These are phyloP conservation scores for Drosophila busckii DNA, from an alignment of 1,140 invertebrate species.

Conservation along the genomic window DNA sequence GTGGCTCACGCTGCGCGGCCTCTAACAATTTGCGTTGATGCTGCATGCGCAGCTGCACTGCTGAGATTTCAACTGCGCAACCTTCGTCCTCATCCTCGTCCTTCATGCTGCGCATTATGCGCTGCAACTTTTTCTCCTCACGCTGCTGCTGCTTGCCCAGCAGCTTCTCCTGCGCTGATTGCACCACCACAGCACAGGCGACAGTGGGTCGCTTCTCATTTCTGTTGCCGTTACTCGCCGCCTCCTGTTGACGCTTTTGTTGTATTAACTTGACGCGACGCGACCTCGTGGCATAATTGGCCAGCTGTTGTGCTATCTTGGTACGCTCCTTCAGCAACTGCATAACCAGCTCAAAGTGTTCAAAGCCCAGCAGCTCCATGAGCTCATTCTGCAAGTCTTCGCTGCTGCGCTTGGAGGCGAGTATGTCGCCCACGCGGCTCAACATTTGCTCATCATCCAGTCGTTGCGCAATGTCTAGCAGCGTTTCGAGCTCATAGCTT, in stretches of 20 bases:
- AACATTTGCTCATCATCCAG: conserved; percentile 83
- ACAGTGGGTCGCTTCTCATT: conserved; percentile 60
- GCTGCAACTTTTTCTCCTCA: conserved; percentile 91
- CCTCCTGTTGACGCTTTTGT: conserved; percentile 30
- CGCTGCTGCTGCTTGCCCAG: conserved; percentile 90
- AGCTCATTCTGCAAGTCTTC: conserved; percentile 92
- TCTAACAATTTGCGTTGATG: conserved; percentile 79
- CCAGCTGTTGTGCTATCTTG: conserved; percentile 80
- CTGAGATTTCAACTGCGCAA: conserved; percentile 77
- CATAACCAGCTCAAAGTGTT: conserved; percentile 91
- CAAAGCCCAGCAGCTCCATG: conserved; percentile 91
- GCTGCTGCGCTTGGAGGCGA: conserved; percentile 83
- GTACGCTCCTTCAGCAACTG: conserved; percentile 86
- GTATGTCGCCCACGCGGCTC: conserved; percentile 81
- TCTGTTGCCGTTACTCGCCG: conserved; percentile 1
- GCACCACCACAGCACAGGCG: conserved; percentile 84
- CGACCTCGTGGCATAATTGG: conserved; percentile 65
- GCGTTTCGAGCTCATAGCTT: conserved; percentile 76
- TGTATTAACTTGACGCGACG: conserved; percentile 57
- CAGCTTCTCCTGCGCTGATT: conserved; percentile 90
- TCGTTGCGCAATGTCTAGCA: conserved; percentile 52
- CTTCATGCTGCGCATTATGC: conserved; percentile 81
- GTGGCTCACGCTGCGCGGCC: conserved; percentile 72
- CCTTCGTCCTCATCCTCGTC: conserved; percentile 80
- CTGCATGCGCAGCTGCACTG: conserved; percentile 78